Evolutionary conservation across 2,888 invertebrate genomes (phyloP).

Genomic region (Diachrysia chrysitis): DNA sequence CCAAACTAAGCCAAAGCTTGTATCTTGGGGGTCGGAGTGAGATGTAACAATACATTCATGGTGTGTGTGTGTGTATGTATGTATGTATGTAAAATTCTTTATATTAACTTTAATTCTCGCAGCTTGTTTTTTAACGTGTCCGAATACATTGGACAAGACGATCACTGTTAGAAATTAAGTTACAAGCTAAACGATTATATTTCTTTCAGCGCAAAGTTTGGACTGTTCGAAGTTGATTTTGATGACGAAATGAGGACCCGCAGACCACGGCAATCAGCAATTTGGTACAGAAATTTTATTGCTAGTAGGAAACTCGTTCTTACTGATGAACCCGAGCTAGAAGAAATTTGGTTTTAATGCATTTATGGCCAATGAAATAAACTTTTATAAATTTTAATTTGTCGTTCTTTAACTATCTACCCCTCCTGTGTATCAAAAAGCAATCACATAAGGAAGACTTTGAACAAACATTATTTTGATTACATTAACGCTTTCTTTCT

Average conservation of each 20-base stretch:
- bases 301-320: conserved; percentile 65
- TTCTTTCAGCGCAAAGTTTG: conserved; percentile 75
- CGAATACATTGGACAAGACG: no score
- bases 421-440: neutral
- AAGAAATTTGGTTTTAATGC: conserved; percentile 63
- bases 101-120: no score
- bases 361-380: neutral
- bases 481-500: no score
- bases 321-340: conserved; percentile 47
- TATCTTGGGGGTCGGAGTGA: no score
- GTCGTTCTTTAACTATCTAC: neutral
- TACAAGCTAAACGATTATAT: neutral
- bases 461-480: no score
- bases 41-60: no score
- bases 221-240: conserved; percentile 78
- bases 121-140: no score
- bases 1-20: no score
- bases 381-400: neutral
- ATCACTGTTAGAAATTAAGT: neutral
- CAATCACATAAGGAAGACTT: no score
- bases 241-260: conserved; percentile 67
- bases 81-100: no score
- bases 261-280: conserved; percentile 69
- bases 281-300: conserved; percentile 72
- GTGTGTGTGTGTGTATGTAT: no score